Conservation (phyloP, 2,888 invertebrate genomes). For the Lathronympha strigana region DNA sequence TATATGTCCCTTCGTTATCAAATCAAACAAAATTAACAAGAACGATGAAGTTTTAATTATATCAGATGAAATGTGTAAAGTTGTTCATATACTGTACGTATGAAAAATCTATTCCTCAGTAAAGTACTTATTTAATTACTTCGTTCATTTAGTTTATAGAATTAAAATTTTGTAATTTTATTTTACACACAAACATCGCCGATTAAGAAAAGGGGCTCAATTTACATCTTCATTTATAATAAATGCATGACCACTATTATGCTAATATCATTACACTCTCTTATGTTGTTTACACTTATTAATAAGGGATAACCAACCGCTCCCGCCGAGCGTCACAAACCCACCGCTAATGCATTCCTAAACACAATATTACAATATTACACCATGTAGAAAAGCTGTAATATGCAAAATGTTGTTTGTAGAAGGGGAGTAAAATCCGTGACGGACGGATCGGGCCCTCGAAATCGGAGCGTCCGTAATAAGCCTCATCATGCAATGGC, state of each 20-base stretch:
- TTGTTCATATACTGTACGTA: no score
- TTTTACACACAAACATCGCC: no score
- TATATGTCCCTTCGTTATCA: no score
- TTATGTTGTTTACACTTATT: constrained; percentile 23
- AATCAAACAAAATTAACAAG: no score
- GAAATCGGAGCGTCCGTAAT: constrained; percentile 73
- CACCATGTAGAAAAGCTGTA: constrained; percentile 44
- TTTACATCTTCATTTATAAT: neutral
- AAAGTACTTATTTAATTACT: no score
- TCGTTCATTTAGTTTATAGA: no score
- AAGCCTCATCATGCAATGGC: constrained; percentile 78
- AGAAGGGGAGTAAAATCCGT: constrained; percentile 64
- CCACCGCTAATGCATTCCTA: constrained; percentile 25
- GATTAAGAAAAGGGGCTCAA: neutral
- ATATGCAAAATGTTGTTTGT: constrained; percentile 57
- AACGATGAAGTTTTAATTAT: no score
- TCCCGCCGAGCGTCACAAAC: constrained; percentile 7
- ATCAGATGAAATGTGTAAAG: no score
- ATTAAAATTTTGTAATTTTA: no score
- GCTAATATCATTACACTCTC: constrained; percentile 8
- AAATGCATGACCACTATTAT: constrained; percentile 11
- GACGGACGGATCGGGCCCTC: constrained; percentile 63
- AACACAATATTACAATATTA: constrained; percentile 42
- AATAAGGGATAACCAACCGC: constrained; percentile 13
- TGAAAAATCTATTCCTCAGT: no score